phyloP scores from a whole-genome alignment of 2,797 vertebrate species.

The Epinephelus coioides region DNA sequence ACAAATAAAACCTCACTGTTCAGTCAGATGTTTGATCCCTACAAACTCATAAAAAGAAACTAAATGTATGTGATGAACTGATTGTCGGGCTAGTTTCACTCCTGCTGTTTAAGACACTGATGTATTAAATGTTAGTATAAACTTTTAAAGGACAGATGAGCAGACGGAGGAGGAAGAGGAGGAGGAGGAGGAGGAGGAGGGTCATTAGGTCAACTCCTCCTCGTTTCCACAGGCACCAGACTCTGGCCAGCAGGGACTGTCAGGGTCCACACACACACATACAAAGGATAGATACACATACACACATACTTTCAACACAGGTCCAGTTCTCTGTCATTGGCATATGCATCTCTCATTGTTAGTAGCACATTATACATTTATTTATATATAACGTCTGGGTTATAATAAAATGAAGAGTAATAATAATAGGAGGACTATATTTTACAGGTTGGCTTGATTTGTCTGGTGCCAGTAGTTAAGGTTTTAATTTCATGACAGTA shows the following conservation, averaged over 20 bases:
- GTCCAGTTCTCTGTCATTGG: conserved; percentile 65
- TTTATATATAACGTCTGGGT: conserved; percentile 55
- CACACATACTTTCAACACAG: conserved; percentile 26
- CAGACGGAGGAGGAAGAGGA: neutral
- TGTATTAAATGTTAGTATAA: conserved; percentile 32
- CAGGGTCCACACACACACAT: conserved; percentile 38
- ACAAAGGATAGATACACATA: conserved; percentile 20
- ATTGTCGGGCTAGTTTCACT: conserved; percentile 66
- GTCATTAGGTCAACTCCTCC: conserved; percentile 22
- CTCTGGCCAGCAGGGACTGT: conserved; percentile 59
- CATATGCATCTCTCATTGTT: conserved; percentile 69
- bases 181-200: conserved; percentile 4
- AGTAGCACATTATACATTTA: conserved; percentile 72
- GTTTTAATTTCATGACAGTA: conserved; percentile 43
- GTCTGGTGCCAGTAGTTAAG: conserved; percentile 41
- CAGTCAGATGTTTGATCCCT: conserved; percentile 20
- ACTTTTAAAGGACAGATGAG: conserved; percentile 11
- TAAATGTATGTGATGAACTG: conserved; percentile 25
- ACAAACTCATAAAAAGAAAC: conserved; percentile 1
- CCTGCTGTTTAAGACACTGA: conserved; percentile 21
- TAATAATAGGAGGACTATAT: conserved; percentile 53
- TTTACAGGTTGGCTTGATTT: conserved; percentile 60
- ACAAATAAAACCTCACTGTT: neutral
- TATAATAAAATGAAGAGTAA: conserved; percentile 68
- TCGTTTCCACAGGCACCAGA: conserved; percentile 48